A percentile compares a stretch with the other conserved stretches of the same genome.
phyloP scores from a whole-genome alignment of 1,140 invertebrate species.

The Bombus balteatus region DNA sequence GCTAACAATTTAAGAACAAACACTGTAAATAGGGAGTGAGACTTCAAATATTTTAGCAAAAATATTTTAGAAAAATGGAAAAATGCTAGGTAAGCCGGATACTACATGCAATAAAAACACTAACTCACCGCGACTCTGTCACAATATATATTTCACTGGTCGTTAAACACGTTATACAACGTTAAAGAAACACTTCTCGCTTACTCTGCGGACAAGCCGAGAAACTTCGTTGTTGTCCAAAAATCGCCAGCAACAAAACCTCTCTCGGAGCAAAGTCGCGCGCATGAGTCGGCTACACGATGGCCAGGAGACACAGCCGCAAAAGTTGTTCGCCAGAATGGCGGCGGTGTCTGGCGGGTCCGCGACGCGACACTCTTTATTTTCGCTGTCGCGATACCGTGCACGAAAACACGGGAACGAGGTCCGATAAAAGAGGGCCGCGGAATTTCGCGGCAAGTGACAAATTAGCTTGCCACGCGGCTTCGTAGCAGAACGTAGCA shows the following conservation, averaged over 20 bases:
- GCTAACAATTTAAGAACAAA: no score
- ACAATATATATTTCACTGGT: neutral
- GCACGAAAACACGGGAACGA: conserved; percentile 43
- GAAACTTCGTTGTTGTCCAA: conserved; percentile 7
- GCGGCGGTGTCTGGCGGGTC: neutral
- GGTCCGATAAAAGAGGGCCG: conserved; percentile 34
- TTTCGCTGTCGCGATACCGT: conserved; percentile 43
- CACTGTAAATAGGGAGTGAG: no score
- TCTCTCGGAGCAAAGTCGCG: no score
- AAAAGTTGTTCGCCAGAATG: conserved; percentile 31
- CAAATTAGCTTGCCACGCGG: conserved; percentile 34
- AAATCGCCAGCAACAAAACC: conserved; percentile 22
- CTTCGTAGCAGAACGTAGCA: conserved; percentile 15
- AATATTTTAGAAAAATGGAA: no score
- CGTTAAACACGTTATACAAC: neutral
- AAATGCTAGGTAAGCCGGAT: no score
- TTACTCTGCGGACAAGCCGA: neutral
- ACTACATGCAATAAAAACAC: neutral
- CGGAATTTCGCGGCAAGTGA: conserved; percentile 51
- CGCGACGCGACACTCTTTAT: conserved; percentile 32
- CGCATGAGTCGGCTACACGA: neutral
- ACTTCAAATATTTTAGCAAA: no score
- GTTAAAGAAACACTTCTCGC: conserved; percentile 11
- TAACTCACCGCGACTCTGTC: neutral
- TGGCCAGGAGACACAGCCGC: neutral